phyloP scores from a whole-genome alignment of 1,140 invertebrate genomes.

The Trichoplusia ni region DNA sequence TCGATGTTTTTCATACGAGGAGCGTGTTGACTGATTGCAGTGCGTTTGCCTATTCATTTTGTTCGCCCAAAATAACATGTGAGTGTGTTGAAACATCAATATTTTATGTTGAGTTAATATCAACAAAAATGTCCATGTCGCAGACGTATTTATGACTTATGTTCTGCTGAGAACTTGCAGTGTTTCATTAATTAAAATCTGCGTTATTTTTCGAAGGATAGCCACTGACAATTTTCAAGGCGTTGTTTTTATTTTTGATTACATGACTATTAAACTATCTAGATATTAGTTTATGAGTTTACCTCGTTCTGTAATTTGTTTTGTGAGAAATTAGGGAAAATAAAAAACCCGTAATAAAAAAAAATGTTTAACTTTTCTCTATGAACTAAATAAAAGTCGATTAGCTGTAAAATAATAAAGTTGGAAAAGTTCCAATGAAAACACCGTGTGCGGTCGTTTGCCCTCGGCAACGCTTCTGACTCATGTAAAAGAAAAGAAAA shows the following conservation, averaged over 20 bases:
- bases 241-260: neutral
- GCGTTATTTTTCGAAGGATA: too few species aligned
- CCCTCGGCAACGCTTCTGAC: slow-evolving; percentile 14
- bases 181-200: too few species aligned
- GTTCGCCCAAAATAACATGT: slow-evolving; percentile 22
- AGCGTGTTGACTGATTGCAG: slow-evolving; percentile 37
- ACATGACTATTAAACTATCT: too few species aligned
- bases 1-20: slow-evolving; percentile 49
- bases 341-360: too few species aligned
- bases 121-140: slow-evolving; percentile 13
- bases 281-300: too few species aligned
- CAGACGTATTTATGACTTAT: neutral
- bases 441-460: slow-evolving; percentile 55
- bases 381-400: slow-evolving; percentile 25
- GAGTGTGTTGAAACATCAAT: slow-evolving; percentile 23
- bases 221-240: too few species aligned
- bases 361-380: too few species aligned
- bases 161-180: neutral
- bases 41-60: slow-evolving; percentile 25
- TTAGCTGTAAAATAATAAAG: slow-evolving; percentile 36
- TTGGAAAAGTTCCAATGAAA: slow-evolving; percentile 66
- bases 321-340: too few species aligned
- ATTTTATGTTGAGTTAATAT: slow-evolving; percentile 15
- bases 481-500: slow-evolving; percentile 1
- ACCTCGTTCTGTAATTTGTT: too few species aligned